These are phyloP conservation scores for Chionis minor DNA, from an alignment of 2,113 vertebrate genomes.

Conservation along the genomic window DNA sequence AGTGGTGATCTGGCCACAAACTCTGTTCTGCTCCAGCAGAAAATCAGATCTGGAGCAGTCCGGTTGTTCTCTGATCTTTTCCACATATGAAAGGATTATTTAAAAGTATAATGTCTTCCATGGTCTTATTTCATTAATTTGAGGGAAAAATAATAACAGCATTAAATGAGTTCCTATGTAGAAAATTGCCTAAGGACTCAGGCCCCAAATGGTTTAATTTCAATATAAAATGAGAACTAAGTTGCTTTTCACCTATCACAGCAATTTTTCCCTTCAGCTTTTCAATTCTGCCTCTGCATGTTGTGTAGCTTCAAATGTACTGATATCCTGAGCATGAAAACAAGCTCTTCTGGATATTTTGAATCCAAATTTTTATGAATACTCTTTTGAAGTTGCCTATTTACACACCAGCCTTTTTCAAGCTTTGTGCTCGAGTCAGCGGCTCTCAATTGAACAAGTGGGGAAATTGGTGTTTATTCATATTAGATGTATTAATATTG, in stretches of 20 bases:
- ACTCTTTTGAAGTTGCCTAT: neutral
- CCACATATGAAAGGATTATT: slow-evolving; percentile 36
- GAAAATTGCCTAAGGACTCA: slow-evolving; percentile 45
- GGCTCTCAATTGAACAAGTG: neutral
- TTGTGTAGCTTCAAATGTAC: slow-evolving; percentile 1
- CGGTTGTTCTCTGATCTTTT: slow-evolving; percentile 4
- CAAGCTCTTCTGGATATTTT: slow-evolving; percentile 32
- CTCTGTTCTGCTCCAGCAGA: neutral
- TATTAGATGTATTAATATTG: neutral
- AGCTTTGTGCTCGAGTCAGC: neutral
- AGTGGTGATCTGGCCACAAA: neutral
- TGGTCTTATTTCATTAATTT: slow-evolving; percentile 10
- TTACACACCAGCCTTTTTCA: neutral
- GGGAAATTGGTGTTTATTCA: neutral
- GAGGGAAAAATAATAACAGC: slow-evolving; percentile 44
- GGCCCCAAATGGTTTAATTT: slow-evolving; percentile 38
- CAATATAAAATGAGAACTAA: slow-evolving; percentile 46
- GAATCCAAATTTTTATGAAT: slow-evolving; percentile 5
- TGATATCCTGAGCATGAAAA: slow-evolving; percentile 9
- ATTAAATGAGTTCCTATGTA: slow-evolving; percentile 33
- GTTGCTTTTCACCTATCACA: slow-evolving; percentile 31
- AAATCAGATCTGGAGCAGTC: slow-evolving; percentile 12
- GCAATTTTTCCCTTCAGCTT: slow-evolving; percentile 39
- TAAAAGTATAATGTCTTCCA: slow-evolving; percentile 38
- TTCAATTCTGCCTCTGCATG: neutral